phyloP scores from a whole-genome alignment of 2,113 vertebrate species.

The Forbesichthys papilliferus region DNA sequence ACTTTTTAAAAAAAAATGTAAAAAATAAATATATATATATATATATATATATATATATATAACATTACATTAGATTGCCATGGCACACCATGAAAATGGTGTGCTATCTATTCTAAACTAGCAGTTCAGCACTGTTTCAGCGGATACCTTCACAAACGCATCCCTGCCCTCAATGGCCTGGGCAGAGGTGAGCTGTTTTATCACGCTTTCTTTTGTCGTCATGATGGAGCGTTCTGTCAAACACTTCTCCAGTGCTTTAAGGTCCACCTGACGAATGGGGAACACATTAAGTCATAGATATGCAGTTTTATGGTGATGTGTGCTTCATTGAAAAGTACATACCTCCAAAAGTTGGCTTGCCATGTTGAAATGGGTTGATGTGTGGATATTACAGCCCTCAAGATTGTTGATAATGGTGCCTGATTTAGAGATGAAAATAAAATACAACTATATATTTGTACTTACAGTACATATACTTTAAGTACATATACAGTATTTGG shows the following conservation, averaged over 20 bases:
- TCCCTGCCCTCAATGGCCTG: constrained; percentile 89
- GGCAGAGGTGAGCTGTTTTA: constrained; percentile 77
- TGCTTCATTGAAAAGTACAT: constrained; percentile 4
- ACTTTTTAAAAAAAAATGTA: too few species aligned
- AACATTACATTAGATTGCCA: background rate
- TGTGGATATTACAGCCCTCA: constrained; percentile 82
- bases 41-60: background rate
- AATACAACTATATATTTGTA: background rate
- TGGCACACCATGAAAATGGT: background rate
- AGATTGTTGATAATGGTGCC: constrained; percentile 84
- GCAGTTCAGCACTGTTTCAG: background rate
- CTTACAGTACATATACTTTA: background rate
- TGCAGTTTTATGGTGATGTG: too few species aligned
- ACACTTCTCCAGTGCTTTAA: constrained; percentile 76
- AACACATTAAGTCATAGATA: background rate
- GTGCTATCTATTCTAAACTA: too few species aligned
- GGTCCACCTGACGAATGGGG: constrained; percentile 78
- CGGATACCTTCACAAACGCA: constrained; percentile 89
- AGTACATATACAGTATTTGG: background rate
- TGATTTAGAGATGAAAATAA: constrained; percentile 56
- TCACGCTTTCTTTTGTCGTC: constrained; percentile 85
- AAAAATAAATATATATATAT: background rate
- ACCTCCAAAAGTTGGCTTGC: constrained; percentile 88
- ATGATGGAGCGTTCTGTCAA: constrained; percentile 86
- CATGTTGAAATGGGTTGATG: constrained; percentile 78